phyloP scores from a whole-genome alignment of 1,140 invertebrate species.

The Aricia agestis region DNA sequence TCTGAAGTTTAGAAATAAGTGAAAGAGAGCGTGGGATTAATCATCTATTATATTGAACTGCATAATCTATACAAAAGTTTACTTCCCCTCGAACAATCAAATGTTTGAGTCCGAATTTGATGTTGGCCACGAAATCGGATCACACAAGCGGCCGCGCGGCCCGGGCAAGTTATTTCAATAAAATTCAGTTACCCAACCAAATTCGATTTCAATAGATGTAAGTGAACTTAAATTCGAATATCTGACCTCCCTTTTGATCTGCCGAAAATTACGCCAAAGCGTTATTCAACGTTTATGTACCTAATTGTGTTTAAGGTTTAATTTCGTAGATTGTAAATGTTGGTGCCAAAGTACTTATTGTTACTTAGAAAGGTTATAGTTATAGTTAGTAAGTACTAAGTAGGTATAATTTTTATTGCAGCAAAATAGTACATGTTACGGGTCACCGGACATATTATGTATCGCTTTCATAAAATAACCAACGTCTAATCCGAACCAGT shows the following conservation, averaged over 20 bases:
- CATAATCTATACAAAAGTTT: slow-evolving; percentile 7
- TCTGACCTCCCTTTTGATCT: slow-evolving; percentile 37
- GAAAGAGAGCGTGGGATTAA: no score
- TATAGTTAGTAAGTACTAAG: no score
- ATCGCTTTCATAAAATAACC: no score
- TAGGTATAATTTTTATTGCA: no score
- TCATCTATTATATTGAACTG: no score
- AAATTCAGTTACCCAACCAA: slow-evolving; percentile 63
- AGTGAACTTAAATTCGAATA: slow-evolving; percentile 54
- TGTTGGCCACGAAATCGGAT: slow-evolving; percentile 60
- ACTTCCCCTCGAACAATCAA: slow-evolving; percentile 47
- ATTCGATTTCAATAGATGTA: slow-evolving; percentile 59
- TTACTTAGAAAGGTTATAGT: no score
- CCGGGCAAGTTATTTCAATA: slow-evolving; percentile 50
- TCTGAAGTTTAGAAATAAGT: neutral
- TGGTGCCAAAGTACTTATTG: no score
- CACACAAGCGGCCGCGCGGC: slow-evolving; percentile 57
- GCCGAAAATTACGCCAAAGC: slow-evolving; percentile 7
- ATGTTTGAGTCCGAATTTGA: slow-evolving; percentile 68
- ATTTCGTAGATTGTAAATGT: neutral
- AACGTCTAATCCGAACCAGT: no score
- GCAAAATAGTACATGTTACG: no score
- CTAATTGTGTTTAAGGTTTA: slow-evolving; percentile 7
- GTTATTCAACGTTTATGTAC: neutral
- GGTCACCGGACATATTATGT: no score